Evolutionary conservation across 2,888 invertebrate genomes (phyloP).

Genomic region (Scaptomyza flava): DNA sequence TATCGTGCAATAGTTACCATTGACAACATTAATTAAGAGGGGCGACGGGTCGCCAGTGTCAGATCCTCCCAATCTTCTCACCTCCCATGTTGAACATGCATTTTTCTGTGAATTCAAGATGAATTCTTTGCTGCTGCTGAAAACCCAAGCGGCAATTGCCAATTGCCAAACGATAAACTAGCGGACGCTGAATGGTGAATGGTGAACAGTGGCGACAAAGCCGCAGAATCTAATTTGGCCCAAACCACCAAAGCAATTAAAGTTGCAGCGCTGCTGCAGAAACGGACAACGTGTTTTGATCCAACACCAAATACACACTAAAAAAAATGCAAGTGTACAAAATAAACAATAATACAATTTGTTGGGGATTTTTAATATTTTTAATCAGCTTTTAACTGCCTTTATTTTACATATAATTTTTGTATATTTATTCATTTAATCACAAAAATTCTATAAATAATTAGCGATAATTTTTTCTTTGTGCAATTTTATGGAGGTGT

Average conservation of each 20-base stretch:
- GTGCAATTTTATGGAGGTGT: background rate
- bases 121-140: background rate
- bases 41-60: slow-evolving; percentile 43
- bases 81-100: background rate
- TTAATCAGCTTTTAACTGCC: no score
- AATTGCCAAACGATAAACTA: slow-evolving; percentile 19
- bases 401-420: no score
- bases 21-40: slow-evolving; percentile 68
- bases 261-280: slow-evolving; percentile 67
- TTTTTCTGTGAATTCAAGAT: slow-evolving; percentile 18
- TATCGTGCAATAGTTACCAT: slow-evolving; percentile 15
- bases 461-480: no score
- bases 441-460: no score
- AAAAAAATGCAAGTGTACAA: background rate
- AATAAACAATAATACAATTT: background rate
- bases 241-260: slow-evolving; percentile 81
- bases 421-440: no score
- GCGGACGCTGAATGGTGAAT: slow-evolving; percentile 2
- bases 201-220: slow-evolving; percentile 59
- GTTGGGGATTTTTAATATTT: background rate
- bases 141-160: slow-evolving; percentile 14
- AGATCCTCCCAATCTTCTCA: background rate
- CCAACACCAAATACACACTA: slow-evolving; percentile 22
- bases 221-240: slow-evolving; percentile 76
- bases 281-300: slow-evolving; percentile 46